Conservation (phyloP, 2,113 vertebrate species). For the Mustela nigripes region DNA sequence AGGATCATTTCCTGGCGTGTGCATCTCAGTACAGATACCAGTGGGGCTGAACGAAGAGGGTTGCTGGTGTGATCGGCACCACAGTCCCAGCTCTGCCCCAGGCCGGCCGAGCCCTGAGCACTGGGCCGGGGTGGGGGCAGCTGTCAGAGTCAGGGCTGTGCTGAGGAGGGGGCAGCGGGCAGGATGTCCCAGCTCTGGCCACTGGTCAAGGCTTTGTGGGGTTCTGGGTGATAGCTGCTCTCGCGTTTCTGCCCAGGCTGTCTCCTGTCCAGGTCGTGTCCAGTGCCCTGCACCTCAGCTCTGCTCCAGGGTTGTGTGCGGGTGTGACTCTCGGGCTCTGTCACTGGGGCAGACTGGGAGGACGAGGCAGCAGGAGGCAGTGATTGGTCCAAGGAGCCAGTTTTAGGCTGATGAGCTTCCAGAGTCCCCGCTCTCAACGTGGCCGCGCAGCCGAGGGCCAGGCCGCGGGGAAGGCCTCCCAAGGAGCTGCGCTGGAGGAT, state of each 20-base stretch:
- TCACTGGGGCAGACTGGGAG: background rate
- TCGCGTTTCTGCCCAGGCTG: background rate
- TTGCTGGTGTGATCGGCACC: background rate
- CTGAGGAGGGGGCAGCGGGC: background rate
- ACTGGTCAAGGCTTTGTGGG: background rate
- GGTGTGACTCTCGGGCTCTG: background rate
- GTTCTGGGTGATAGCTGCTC: background rate
- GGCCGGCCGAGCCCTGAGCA: background rate
- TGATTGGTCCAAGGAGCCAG: background rate
- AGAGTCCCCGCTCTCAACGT: background rate
- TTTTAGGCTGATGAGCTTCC: background rate
- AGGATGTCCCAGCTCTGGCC: background rate
- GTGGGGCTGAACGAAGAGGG: background rate
- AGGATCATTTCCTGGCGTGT: background rate
- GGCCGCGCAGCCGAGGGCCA: background rate
- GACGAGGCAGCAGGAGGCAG: background rate
- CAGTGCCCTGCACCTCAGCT: too few relatives aligned
- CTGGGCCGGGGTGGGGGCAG: background rate
- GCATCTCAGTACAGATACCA: background rate
- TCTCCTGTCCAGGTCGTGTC: background rate
- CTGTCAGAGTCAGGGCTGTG: background rate
- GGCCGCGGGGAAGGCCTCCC: background rate
- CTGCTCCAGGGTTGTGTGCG: background rate
- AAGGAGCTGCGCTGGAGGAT: background rate
- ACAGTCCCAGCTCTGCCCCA: too few relatives aligned